Evolutionary conservation across 1,140 invertebrate genomes (phyloP), one percentile per base, ranked within the genome.

Genomic region (Hirudo medicinalis): DNA sequence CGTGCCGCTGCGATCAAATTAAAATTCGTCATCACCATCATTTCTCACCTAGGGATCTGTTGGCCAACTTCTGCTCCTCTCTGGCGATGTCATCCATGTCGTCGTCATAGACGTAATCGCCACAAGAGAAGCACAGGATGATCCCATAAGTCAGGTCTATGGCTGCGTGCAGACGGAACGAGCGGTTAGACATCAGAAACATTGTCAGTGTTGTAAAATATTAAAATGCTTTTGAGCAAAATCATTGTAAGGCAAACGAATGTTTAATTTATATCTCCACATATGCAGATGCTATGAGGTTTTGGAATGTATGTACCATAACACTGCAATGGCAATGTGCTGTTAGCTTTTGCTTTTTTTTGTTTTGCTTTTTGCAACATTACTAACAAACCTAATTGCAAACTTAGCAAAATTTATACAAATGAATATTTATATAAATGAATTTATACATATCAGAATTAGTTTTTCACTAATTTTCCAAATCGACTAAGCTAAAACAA

Each of bases 91-190:
- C 76, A 73, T 88, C 87, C 40, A 87, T 76, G 29, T 86, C 84
- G 57, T 86, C 81, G 79, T 95, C 91, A 82, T 93, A 94, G 55
- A 96, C 89, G 80, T 94, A 95, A 82, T 97, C 93, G 68, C 87
- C 86, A 80, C 94, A 98, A 79, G 88, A 86, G 79, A 89, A 88
- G 83, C 94, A 98, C 80, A 89, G 89, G n/a, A 97, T 85, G 78
- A 91, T 89, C 63, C 93, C 94, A 82, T 91, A 92, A 53, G 86
- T 86, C 20, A 96, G 82, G 79, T 97, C 93, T 73, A 96, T 85
- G 72, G 91, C 84, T 83, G 74, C 36, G 81, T 78, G 57, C 71
- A 69, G 43, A 49, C 15, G 3, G 69, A 70, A 69, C 0, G 43
- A 32, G 25, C 29, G 9, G 66, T 25, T 53, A 49, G 13, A 68